A percentile compares a stretch with the other conserved stretches of the same genome.
These are phyloP conservation scores for Archocentrus centrarchus DNA, from an alignment of 2,113 vertebrate genomes.

Conservation along the genomic window DNA sequence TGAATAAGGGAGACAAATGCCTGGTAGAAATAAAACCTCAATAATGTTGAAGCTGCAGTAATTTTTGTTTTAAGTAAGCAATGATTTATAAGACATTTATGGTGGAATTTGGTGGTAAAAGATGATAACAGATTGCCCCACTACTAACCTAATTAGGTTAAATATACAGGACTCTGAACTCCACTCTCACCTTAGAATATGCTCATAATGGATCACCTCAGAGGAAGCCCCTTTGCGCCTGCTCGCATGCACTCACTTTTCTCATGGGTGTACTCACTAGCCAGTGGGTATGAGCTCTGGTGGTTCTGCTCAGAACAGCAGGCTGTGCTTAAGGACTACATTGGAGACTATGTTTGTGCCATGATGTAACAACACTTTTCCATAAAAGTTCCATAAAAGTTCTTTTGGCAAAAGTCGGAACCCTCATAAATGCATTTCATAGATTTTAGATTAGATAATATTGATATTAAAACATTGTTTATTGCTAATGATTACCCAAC, in stretches of 20 bases:
- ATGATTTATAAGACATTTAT: not conserved
- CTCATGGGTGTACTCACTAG: not conserved
- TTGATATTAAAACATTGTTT: not conserved
- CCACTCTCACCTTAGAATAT: slow-evolving; percentile 25
- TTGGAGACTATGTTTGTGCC: not conserved
- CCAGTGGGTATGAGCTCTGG: slow-evolving; percentile 1
- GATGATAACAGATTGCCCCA: not conserved
- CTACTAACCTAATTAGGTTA: slow-evolving; percentile 16
- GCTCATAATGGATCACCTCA: slow-evolving; percentile 37
- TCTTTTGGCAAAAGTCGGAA: not conserved
- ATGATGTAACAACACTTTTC: not conserved
- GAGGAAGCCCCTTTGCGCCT: slow-evolving; percentile 29
- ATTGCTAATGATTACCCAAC: not conserved
- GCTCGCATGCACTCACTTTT: slow-evolving; percentile 29
- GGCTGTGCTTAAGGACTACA: not conserved
- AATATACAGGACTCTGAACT: slow-evolving; percentile 28
- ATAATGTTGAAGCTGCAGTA: not conserved
- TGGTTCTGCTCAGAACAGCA: slow-evolving; percentile 15
- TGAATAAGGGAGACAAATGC: not conserved
- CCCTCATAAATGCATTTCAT: not conserved
- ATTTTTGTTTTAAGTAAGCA: not conserved
- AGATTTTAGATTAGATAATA: not conserved
- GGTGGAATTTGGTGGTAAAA: not conserved
- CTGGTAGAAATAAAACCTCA: not conserved
- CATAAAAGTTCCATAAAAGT: not conserved